A percentile compares a stretch with the other conserved stretches of the same genome.
These are phyloP conservation scores for Zaprionus taronus DNA, from an alignment of 1,140 invertebrate genomes.

Conservation along the genomic window DNA sequence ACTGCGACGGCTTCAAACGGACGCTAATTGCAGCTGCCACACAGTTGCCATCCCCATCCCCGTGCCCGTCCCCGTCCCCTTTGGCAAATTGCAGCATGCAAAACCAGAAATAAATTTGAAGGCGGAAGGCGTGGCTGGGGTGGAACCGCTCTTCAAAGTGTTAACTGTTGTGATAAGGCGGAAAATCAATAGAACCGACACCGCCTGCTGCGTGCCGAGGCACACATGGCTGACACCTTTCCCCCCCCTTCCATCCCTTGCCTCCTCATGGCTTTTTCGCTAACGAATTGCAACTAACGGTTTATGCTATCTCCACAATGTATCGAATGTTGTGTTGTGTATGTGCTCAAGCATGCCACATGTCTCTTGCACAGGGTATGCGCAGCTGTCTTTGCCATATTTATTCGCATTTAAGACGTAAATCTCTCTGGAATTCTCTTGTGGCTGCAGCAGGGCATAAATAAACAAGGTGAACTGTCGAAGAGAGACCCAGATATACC, in stretches of 20 bases:
- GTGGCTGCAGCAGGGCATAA: constrained; percentile 20
- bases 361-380: background rate
- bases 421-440: constrained; percentile 1
- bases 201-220: constrained; percentile 4
- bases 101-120: constrained; percentile 18
- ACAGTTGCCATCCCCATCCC: background rate
- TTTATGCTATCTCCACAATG: constrained; percentile 18
- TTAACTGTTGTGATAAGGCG: constrained; percentile 23
- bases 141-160: background rate
- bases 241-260: no score
- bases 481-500: background rate
- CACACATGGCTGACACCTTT: constrained; percentile 25
- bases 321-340: constrained; percentile 17
- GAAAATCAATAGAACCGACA: constrained; percentile 30
- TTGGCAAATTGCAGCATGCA: constrained; percentile 26
- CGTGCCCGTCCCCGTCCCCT: constrained; percentile 43
- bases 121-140: background rate
- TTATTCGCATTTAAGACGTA: constrained; percentile 14
- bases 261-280: no score
- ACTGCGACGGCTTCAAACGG: constrained; percentile 24
- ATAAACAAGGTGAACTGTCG: constrained; percentile 13
- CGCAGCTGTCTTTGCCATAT: background rate
- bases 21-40: constrained; percentile 50
- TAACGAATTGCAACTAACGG: constrained; percentile 8
- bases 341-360: background rate